Base-by-base conservation (phyloP, 2,888 invertebrate species). In the Drosophila pseudotalamancana region DNA sequence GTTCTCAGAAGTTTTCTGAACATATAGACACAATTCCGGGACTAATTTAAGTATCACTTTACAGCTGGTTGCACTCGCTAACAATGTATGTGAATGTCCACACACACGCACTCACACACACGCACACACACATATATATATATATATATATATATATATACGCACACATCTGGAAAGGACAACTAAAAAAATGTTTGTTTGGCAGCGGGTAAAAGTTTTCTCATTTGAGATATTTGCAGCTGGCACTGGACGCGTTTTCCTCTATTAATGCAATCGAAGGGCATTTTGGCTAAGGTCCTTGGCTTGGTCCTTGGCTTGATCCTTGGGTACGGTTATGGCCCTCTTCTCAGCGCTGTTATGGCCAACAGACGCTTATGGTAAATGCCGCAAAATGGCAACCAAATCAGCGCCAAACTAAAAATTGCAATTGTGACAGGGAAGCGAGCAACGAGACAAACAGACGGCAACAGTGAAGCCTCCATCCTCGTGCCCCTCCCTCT, bases 371-470 rank as follows among this genome's bases (percentile, higher is more conserved):
- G 55, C 67, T 80, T 74, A 82, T 81, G 81, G 74, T 77, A 82
- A 82, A 86, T 75, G 82, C 86, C 84, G 51, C 74, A 72, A 76
- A 82, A 83, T 85, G 82, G 77, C 84, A 77, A 82, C 77, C 82
- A 83, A 82, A 83, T 86, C 86, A 83, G 77, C 60, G 72, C 55
- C 66, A 72, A 73, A 50, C 64, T 40, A 57, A 71, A 64, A 85
- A 85, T 79, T 85, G 77, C 87, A 87, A 87, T 84, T 84, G 85
- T 84, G 87, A 84, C 87, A 85, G 39, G 53, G 42, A 39, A 50
- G 54, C 46, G 53, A n/a, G 55, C 50, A 73, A 61, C 61, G 61
- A 84, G 67, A 77, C 65, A 74, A 69, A 69, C 74, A 83, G 77
- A 84, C 81, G 81, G 81, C 77, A 60, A 50, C 21, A 25, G 42